Conservation (phyloP, 2,797 vertebrate genomes). For the Falco concolor region DNA sequence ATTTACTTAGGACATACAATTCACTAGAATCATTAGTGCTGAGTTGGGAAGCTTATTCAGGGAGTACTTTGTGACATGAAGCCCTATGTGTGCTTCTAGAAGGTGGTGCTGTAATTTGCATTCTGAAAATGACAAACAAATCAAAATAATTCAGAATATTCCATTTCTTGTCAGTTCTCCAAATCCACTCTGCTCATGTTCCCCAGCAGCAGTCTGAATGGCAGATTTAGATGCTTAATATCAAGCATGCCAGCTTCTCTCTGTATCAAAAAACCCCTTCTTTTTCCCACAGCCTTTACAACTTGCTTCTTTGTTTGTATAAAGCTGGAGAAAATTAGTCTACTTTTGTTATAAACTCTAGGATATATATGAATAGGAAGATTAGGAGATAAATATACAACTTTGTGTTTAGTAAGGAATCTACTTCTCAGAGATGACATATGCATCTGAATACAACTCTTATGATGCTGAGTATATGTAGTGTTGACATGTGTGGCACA, state of each 20-base stretch:
- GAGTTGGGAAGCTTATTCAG: not conserved
- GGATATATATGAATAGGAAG: not conserved
- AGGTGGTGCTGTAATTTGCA: not conserved
- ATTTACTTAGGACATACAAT: conserved; percentile 35
- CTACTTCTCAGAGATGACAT: not conserved
- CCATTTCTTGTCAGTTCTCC: not conserved
- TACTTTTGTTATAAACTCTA: not conserved
- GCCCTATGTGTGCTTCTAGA: not conserved
- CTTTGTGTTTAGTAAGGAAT: not conserved
- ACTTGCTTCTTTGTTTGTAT: not conserved
- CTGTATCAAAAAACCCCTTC: not conserved
- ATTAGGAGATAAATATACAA: not conserved
- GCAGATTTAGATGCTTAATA: not conserved
- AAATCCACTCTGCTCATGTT: not conserved
- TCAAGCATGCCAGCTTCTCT: not conserved
- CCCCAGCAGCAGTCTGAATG: not conserved
- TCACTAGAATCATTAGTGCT: not conserved
- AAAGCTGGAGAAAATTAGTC: not conserved
- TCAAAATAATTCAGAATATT: not conserved
- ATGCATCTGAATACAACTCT: not conserved
- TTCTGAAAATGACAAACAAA: conserved; percentile 28
- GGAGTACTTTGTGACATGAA: not conserved
- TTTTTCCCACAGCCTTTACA: not conserved
- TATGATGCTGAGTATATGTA: not conserved
- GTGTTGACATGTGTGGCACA: not conserved